Percentiles rank a stretch among this genome's conserved stretches.
Evolutionary conservation across 2,888 invertebrate species (phyloP).

Genomic region (Chloroclysta siterata): DNA sequence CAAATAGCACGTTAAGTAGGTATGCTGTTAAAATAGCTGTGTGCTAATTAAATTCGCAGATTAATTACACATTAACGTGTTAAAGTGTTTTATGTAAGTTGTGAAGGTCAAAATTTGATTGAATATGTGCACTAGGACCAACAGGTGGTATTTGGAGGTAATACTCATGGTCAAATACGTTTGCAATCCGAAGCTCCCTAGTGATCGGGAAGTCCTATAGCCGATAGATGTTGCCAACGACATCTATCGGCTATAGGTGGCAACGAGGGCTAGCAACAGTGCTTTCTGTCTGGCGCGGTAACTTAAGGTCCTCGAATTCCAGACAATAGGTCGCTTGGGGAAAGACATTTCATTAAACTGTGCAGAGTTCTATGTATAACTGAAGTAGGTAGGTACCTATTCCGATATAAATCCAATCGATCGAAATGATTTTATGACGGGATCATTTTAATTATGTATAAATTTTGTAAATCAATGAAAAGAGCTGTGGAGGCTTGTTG

Average conservation of each 20-base stretch:
- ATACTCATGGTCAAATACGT: neutral
- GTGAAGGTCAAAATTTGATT: neutral
- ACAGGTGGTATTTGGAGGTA: neutral
- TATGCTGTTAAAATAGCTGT: neutral
- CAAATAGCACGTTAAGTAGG: slow-evolving; percentile 9
- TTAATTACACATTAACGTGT: slow-evolving; percentile 4
- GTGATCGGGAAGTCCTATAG: neutral
- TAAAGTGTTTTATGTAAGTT: neutral
- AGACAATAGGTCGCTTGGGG: neutral
- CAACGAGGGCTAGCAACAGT: neutral
- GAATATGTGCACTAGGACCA: neutral
- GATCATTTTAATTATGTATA: too few species aligned
- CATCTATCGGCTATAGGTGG: too few species aligned
- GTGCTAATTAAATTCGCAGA: slow-evolving; percentile 13
- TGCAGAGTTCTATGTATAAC: too few species aligned
- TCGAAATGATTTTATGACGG: neutral
- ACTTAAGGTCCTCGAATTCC: neutral
- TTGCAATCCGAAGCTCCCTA: neutral
- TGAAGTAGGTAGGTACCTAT: too few species aligned
- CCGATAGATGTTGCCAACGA: neutral
- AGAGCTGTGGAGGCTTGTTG: too few species aligned
- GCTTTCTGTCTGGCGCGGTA: neutral
- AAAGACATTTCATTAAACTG: neutral
- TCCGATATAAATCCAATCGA: too few species aligned
- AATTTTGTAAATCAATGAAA: too few species aligned